Evolutionary conservation across 2,888 invertebrate genomes (phyloP), one percentile per base, ranked within the genome.

Genomic region (Metopia argyrocephala): DNA sequence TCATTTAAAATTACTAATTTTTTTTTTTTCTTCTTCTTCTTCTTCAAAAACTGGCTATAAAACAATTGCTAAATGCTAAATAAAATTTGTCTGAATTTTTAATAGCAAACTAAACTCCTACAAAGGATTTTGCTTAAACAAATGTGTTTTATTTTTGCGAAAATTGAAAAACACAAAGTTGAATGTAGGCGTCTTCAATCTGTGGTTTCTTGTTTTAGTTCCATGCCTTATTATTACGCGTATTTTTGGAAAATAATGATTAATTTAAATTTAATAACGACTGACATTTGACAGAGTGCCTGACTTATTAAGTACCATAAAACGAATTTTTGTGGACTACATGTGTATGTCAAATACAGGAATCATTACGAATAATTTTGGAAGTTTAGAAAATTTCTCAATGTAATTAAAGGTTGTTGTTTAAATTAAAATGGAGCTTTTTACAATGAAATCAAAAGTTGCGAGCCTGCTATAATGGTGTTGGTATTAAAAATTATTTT

Each of bases 1-100:
- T 81, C 74, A 81, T 74, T 65, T 74, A 45, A 48, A 21, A 7
- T 31, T 61, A 56, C 12, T 57, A 3, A 20, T n/a, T n/a, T n/a
- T n/a, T n/a, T n/a, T n/a, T n/a, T n/a, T n/a, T n/a, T n/a, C n/a
- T n/a, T n/a, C n/a, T n/a, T n/a, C n/a, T n/a, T n/a, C n/a, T n/a
- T n/a, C n/a, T n/a, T n/a, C n/a, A n/a, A n/a, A n/a, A n/a, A n/a
- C n/a, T n/a, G n/a, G n/a, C n/a, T n/a, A n/a, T n/a, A 46, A 65
- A 54, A 12, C 20, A 21, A 9, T 62, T 6, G 5, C 20, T 59
- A 38, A 0, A 12, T 38, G 50, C 50, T 31, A 56, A 62, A 62
- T 54, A 28, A 28, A 64, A 70, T 12, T 31, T 12, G 7, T 31
- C 7, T 54, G 18, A 45, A 54, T 21, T 27, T 50, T 57, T 57